Conservation (phyloP, 53 echinoderm and acorn worm genomes). For the Echinometra lucunter region DNA sequence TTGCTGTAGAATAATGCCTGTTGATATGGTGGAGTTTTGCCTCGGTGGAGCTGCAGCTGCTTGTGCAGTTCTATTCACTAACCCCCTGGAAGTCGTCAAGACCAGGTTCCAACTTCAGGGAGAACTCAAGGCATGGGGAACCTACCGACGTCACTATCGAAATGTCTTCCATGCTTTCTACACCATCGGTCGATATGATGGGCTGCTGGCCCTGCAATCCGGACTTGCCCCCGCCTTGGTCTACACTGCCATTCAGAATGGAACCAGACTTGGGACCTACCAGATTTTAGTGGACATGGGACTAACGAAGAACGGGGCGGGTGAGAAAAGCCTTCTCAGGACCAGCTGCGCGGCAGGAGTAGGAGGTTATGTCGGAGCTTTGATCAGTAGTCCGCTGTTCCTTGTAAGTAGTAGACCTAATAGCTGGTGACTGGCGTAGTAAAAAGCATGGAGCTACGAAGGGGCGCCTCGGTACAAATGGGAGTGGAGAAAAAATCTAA, state of each 20-base stretch:
- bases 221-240: conserved; percentile 88
- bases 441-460: no score
- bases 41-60: conserved; percentile 49
- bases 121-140: conserved; percentile 82
- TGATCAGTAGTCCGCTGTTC: conserved; percentile 87
- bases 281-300: conserved; percentile 82
- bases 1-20: background rate
- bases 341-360: conserved; percentile 84
- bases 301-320: conserved; percentile 75
- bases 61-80: conserved; percentile 35
- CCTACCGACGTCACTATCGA: conserved; percentile 83
- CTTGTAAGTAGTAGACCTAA: conserved; percentile 74
- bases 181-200: conserved; percentile 89
- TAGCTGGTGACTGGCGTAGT: no score
- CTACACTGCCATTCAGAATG: conserved; percentile 94
- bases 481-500: no score
- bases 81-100: conserved; percentile 53
- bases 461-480: no score
- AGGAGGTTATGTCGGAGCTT: conserved; percentile 79
- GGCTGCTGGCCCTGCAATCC: conserved; percentile 85
- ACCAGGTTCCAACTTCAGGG: conserved; percentile 92
- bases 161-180: conserved; percentile 96
- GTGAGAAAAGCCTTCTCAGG: conserved; percentile 70
- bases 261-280: conserved; percentile 85
- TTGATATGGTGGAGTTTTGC: conserved; percentile 45